These are phyloP conservation scores for Sycophila texana DNA, from an alignment of 2,888 invertebrate species.

Conservation along the genomic window DNA sequence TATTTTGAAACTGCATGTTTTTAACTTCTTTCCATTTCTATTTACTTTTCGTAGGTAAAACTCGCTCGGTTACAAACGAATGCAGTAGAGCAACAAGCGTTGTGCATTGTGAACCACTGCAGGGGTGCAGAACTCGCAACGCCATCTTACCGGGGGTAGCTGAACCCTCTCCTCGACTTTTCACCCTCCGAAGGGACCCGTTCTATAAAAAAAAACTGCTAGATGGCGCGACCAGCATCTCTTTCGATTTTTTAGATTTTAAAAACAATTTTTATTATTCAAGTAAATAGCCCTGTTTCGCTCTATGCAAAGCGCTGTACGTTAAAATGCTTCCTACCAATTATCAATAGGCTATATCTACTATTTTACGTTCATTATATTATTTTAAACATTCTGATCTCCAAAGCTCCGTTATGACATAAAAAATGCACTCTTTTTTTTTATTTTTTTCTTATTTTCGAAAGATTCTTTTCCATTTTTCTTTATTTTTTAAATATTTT, in stretches of 20 bases:
- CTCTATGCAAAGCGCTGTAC: too few relatives aligned
- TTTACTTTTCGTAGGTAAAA: neutral
- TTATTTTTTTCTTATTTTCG: neutral
- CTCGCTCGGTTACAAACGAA: constrained; percentile 27
- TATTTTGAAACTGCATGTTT: neutral
- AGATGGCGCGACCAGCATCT: constrained; percentile 64
- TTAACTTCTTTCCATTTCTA: neutral
- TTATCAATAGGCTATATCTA: too few relatives aligned
- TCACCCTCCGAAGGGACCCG: constrained; percentile 50
- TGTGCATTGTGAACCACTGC: constrained; percentile 19
- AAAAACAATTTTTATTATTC: neutral
- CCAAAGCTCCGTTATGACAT: too few relatives aligned
- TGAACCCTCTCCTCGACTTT: constrained; percentile 59
- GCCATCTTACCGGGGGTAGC: constrained; percentile 65
- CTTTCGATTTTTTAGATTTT: neutral
- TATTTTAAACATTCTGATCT: too few relatives aligned
- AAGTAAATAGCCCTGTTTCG: neutral
- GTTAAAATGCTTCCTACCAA: too few relatives aligned
- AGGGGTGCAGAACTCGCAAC: constrained; percentile 56
- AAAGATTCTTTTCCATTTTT: constrained; percentile 2
- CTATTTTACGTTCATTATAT: too few relatives aligned
- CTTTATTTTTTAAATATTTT: neutral
- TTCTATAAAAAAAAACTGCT: constrained; percentile 62
- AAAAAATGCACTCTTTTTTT: neutral
- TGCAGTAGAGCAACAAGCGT: constrained; percentile 28